phyloP scores from a whole-genome alignment of 2,888 invertebrate genomes.

The Diogma glabrata region DNA sequence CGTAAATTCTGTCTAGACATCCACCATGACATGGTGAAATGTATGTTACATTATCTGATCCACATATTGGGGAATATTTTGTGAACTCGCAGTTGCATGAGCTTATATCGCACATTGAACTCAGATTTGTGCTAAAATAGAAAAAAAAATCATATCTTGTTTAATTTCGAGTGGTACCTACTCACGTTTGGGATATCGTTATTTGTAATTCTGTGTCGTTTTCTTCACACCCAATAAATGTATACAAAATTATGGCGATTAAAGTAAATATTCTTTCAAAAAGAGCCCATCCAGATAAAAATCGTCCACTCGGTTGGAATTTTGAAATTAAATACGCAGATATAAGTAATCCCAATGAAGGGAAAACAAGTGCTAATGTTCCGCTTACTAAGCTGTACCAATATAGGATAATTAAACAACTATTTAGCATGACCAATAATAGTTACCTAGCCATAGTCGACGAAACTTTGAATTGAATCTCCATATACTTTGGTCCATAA shows the following conservation, averaged over 20 bases:
- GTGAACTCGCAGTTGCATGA: constrained; percentile 49
- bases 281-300: constrained; percentile 48
- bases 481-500: constrained; percentile 49
- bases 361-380: constrained; percentile 46
- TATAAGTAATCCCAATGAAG: constrained; percentile 45
- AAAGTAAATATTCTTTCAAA: constrained; percentile 44
- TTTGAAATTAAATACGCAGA: constrained; percentile 46
- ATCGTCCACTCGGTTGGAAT: constrained; percentile 45
- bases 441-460: constrained; percentile 42
- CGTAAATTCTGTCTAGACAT: constrained; percentile 35
- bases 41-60: constrained; percentile 41
- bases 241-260: constrained; percentile 44
- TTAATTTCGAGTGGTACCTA: background rate
- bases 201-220: constrained; percentile 30
- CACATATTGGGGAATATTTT: constrained; percentile 54
- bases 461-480: constrained; percentile 55
- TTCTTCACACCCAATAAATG: constrained; percentile 41
- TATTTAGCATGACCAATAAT: too few species aligned
- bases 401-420: too few species aligned
- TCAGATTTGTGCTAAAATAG: too few species aligned
- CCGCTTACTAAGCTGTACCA: constrained; percentile 50
- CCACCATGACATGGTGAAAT: constrained; percentile 64
- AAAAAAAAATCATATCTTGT: too few species aligned
- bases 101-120: constrained; percentile 40
- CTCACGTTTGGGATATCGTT: constrained; percentile 25